Percentiles rank a stretch among this genome's conserved stretches.
phyloP scores from a whole-genome alignment of 2,888 invertebrate genomes.

The Entomobrya multifasciata region DNA sequence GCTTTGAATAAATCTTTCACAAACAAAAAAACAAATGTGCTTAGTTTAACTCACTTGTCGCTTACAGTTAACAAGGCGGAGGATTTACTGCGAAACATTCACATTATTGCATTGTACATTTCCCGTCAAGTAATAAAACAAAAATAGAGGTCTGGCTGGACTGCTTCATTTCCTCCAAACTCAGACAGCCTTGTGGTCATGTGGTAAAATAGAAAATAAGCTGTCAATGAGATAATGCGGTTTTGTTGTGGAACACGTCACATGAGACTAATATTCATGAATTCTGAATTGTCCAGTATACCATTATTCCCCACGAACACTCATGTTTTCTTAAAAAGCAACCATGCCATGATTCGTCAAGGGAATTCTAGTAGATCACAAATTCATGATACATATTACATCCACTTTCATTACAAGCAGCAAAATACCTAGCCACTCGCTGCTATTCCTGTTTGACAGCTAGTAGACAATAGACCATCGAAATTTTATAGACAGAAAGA shows the following conservation, averaged over 20 bases:
- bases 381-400: neutral
- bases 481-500: neutral
- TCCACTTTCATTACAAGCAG: too few species aligned
- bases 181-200: conserved; percentile 8
- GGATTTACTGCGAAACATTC: conserved; percentile 3
- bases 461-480: neutral
- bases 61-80: neutral
- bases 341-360: neutral
- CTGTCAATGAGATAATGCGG: conserved; percentile 44
- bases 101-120: neutral
- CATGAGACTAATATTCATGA: conserved; percentile 51
- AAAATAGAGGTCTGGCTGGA: neutral
- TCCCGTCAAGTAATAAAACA: neutral
- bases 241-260: conserved; percentile 55
- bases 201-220: conserved; percentile 10
- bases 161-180: neutral
- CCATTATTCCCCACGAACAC: neutral
- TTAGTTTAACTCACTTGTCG: neutral
- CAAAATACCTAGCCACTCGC: too few species aligned
- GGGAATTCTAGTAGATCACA: neutral
- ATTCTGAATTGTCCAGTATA: conserved; percentile 23
- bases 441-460: neutral
- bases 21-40: conserved; percentile 1
- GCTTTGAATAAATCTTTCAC: conserved; percentile 29
- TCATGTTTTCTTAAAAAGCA: conserved; percentile 17